Evolutionary conservation across 2,797 vertebrate genomes (phyloP).

Genomic region (Lepus oiostolus): DNA sequence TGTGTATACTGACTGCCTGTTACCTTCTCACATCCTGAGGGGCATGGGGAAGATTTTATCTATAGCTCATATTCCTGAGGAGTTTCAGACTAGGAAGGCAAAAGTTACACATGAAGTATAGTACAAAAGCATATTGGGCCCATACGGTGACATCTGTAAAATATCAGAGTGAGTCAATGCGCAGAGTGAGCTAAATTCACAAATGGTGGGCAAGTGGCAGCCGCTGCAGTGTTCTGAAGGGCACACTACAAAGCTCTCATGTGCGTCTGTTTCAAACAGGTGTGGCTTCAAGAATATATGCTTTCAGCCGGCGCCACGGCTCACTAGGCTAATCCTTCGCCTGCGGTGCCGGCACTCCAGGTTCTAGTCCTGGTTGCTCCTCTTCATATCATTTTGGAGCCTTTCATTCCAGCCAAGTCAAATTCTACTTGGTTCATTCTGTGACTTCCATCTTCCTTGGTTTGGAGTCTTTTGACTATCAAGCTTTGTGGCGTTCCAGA

Average conservation of each 20-base stretch:
- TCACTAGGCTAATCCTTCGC: too few relatives aligned
- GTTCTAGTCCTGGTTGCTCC: too few relatives aligned
- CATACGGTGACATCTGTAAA: neutral
- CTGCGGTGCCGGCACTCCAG: too few relatives aligned
- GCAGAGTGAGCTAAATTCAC: neutral
- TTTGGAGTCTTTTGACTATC: neutral
- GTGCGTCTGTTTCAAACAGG: neutral
- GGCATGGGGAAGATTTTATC: neutral
- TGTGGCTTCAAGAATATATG: neutral
- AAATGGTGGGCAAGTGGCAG: neutral
- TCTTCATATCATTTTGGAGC: neutral
- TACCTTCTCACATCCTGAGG: neutral
- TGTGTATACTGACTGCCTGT: neutral
- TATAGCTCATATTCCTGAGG: neutral
- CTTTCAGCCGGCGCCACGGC: too few relatives aligned
- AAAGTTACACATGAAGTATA: neutral
- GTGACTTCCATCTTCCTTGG: neutral
- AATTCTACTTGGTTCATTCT: neutral
- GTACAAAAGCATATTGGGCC: neutral
- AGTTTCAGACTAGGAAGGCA: neutral
- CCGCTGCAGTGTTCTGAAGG: neutral
- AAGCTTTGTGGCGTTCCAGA: neutral
- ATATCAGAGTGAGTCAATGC: neutral
- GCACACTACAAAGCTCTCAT: accelerated
- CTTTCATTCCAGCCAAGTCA: neutral